Conservation (phyloP, 2,113 vertebrate species). For the Ciconia stormi region DNA sequence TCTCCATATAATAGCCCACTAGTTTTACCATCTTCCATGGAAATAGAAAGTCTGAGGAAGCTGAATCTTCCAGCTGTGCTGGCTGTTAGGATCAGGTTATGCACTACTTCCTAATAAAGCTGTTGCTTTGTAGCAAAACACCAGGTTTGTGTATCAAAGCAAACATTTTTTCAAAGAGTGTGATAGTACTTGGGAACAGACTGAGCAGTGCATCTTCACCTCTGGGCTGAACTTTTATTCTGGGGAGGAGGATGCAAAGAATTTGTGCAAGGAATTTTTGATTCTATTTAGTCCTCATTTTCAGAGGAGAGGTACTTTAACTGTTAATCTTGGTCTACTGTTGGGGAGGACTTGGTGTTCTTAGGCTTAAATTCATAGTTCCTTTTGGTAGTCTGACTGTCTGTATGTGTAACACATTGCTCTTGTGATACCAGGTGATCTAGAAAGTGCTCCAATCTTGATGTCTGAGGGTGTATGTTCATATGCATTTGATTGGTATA, state of each 20-base stretch:
- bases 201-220: neutral
- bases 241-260: neutral
- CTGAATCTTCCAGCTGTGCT: neutral
- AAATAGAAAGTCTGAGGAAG: neutral
- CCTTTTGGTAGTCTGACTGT: neutral
- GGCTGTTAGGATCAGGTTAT: neutral
- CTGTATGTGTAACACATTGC: neutral
- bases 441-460: slow-evolving; percentile 87
- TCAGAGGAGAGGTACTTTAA: neutral
- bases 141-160: neutral
- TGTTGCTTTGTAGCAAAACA: neutral
- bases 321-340: neutral
- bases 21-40: neutral
- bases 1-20: neutral
- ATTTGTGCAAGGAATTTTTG: neutral
- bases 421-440: slow-evolving; percentile 77
- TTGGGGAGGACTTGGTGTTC: neutral
- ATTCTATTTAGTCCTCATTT: neutral
- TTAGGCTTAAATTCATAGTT: neutral
- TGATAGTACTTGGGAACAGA: neutral
- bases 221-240: neutral
- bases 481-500: slow-evolving; percentile 91
- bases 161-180: neutral
- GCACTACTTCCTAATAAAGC: neutral
- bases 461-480: slow-evolving; percentile 72